A percentile compares a stretch with the other conserved stretches of the same genome.
Conservation (phyloP, 2,888 invertebrate species). For the Parelbella ahira region DNA sequence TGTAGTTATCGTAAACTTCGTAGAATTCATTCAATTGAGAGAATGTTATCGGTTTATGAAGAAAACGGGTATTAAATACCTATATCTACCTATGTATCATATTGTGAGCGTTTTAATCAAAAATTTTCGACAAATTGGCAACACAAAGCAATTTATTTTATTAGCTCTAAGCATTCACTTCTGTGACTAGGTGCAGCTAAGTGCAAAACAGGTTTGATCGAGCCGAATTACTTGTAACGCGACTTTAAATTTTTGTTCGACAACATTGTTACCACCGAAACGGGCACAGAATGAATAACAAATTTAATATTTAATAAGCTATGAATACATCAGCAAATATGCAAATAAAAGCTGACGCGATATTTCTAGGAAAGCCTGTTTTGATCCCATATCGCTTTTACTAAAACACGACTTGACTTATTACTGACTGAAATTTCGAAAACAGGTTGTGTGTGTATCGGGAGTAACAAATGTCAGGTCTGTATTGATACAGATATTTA, state of each 20-base stretch:
- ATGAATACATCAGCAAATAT: conserved; percentile 8
- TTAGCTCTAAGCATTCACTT: conserved; percentile 7
- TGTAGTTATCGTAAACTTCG: too few relatives aligned
- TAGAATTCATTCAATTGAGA: too few relatives aligned
- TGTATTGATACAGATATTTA: too few relatives aligned
- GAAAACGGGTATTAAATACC: too few relatives aligned
- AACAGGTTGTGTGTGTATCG: too few relatives aligned
- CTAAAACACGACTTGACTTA: conserved; percentile 2
- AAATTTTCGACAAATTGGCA: conserved; percentile 43
- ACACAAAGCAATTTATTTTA: conserved; percentile 27
- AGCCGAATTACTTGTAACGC: conserved; percentile 4
- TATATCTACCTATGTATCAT: too few relatives aligned
- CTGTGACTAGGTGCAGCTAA: conserved; percentile 8
- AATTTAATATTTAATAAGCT: conserved; percentile 9
- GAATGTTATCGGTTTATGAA: too few relatives aligned
- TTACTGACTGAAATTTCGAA: too few relatives aligned
- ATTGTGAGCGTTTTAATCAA: too few relatives aligned
- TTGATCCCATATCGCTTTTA: conserved; percentile 14
- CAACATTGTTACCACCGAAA: conserved; percentile 1
- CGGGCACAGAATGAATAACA: conserved; percentile 2
- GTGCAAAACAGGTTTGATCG: conserved; percentile 6
- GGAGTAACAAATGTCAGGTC: too few relatives aligned
- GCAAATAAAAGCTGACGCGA: conserved; percentile 8
- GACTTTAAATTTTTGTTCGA: conserved; percentile 8
- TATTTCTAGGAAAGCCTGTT: background rate